Evolutionary conservation across 64 coral and sea anemone genomes (phyloP).

Genomic region (Astreopora myriophthalma): DNA sequence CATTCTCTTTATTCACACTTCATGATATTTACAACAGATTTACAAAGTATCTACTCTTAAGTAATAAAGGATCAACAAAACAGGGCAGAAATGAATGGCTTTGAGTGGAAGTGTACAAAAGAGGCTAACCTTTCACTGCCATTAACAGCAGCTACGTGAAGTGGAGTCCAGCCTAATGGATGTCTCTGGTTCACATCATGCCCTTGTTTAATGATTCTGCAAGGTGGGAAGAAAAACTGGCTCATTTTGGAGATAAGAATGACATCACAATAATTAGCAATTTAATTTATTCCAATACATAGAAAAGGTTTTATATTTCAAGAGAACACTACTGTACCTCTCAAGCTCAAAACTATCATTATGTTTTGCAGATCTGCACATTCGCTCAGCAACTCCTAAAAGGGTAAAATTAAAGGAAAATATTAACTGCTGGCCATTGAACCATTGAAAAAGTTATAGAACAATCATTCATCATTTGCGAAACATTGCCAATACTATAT

Average conservation of each 20-base stretch:
- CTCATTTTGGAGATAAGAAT: not conserved
- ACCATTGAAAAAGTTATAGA: too few relatives aligned
- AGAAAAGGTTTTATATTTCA: not conserved
- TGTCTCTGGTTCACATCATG: slow-evolving; percentile 87
- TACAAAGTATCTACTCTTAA: too few relatives aligned
- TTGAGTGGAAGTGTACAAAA: not conserved
- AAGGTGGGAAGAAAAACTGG: not conserved
- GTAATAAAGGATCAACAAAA: too few relatives aligned
- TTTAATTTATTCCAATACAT: not conserved
- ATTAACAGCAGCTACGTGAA: slow-evolving; percentile 93
- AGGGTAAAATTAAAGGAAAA: not conserved
- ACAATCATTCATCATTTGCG: too few relatives aligned
- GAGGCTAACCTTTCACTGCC: slow-evolving; percentile 69
- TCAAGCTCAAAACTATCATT: slow-evolving; percentile 75
- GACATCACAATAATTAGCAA: not conserved
- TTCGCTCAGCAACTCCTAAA: slow-evolving; percentile 52
- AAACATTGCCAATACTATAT: too few relatives aligned
- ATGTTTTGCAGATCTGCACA: slow-evolving; percentile 74
- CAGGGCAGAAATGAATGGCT: too few relatives aligned
- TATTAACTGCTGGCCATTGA: too few relatives aligned
- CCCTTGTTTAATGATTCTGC: slow-evolving; percentile 72
- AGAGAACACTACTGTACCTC: not conserved
- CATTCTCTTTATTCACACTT: too few relatives aligned
- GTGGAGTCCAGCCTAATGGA: slow-evolving; percentile 85
- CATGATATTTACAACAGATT: too few relatives aligned